Conservation (phyloP, 2,888 invertebrate species). For the Spialia ferax region DNA sequence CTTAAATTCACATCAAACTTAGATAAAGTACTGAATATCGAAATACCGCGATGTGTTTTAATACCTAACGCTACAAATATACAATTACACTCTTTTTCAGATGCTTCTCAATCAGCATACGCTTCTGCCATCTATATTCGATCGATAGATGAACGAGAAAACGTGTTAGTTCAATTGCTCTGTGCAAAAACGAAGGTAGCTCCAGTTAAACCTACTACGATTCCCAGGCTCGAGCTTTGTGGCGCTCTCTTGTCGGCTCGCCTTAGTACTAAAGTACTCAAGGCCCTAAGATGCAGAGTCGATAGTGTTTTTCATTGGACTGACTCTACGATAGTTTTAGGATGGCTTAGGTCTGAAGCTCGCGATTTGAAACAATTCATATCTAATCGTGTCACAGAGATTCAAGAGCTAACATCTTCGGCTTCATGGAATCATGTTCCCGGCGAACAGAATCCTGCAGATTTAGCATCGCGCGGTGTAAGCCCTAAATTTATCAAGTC, state of each 20-base stretch:
- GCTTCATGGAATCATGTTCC: neutral
- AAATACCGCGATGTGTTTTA: neutral
- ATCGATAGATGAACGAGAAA: neutral
- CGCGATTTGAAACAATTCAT: neutral
- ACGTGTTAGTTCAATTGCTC: neutral
- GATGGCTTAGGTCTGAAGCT: neutral
- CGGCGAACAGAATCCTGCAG: slow-evolving; percentile 1
- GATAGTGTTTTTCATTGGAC: slow-evolving; percentile 1
- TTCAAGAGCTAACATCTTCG: neutral
- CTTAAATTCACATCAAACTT: slow-evolving; percentile 1
- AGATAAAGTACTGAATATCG: neutral
- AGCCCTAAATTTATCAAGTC: slow-evolving; percentile 3
- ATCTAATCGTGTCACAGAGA: neutral
- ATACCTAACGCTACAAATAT: neutral
- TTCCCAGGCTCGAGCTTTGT: slow-evolving; percentile 13
- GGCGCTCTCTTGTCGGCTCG: neutral
- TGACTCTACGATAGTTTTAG: neutral
- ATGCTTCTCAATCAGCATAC: neutral
- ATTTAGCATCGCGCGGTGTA: neutral
- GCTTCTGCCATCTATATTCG: neutral
- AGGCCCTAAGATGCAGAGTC: neutral
- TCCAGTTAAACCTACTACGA: slow-evolving; percentile 6
- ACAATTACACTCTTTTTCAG: neutral
- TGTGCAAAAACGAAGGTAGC: slow-evolving; percentile 16
- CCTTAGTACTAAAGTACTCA: neutral